Evolutionary conservation across 2,888 invertebrate species (phyloP), one percentile per base, ranked within the genome.

Genomic region (Biston betularia): DNA sequence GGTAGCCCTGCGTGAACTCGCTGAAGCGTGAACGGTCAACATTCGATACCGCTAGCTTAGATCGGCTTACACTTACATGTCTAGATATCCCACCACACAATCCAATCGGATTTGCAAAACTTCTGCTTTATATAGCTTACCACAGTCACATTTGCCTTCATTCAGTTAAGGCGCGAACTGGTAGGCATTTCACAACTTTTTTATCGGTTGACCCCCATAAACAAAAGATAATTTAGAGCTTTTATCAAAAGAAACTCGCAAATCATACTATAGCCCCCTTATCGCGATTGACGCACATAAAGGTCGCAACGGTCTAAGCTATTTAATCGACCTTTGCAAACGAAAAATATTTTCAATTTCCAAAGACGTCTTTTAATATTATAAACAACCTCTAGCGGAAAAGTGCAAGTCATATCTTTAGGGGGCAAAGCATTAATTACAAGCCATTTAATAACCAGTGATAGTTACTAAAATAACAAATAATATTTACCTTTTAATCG

Each of bases 401-500:
- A 52, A 38, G n/a, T 40, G 46, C 9, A 56, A 14, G 34, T 35
- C 56, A 54, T 56, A 56, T 46, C n/a, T 34, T 33, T 14, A 12
- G 8, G 12, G n/a, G 38, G 48, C 15, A 14, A 15, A 58, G 3
- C 33, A 38, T 33, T 58, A 24, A 42, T 49, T 59, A 57, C 54
- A 33, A 69, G 54, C 10, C 24, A 68, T 69, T 70, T 38, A 69
- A 70, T 71, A 57, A 69, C 48, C 45, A 65, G 40, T 53, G 52
- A 53, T 55, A 60, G 59, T 64, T 66, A 65, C 54, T 59, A 63
- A 46, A 63, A 77, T 78, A 86, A 85, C 79, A 86, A 85, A 86
- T 75, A 88, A 89, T 89, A 88, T 89, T 92, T 91, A 92, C 92
- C 92, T 86, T 85, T 76, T 85, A 83, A 86, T 88, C 84, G 83